phyloP scores from a whole-genome alignment of 2,113 vertebrate genomes.

The Psilopogon haemacephalus region DNA sequence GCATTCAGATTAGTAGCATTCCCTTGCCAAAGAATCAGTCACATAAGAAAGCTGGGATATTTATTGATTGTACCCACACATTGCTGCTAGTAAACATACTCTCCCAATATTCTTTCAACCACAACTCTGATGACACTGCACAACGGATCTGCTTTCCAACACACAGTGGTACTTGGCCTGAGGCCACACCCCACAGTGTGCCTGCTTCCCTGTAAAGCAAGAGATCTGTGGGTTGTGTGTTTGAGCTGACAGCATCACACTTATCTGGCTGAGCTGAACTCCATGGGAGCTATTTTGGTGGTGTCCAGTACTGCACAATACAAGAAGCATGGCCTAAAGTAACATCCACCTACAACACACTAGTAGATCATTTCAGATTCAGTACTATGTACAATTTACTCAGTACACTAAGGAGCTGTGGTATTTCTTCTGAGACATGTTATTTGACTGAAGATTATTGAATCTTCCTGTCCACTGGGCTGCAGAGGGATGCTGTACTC shows the following conservation, averaged over 20 bases:
- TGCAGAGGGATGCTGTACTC: constrained; percentile 28
- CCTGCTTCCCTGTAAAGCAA: background rate
- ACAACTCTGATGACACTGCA: background rate
- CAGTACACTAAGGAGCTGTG: constrained; percentile 52
- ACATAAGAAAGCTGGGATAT: background rate
- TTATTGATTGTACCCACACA: constrained; percentile 71
- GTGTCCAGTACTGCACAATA: constrained; percentile 48
- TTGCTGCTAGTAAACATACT: background rate
- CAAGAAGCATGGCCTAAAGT: constrained; percentile 50
- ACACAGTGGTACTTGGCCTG: accelerated
- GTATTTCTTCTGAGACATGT: constrained; percentile 8
- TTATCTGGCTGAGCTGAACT: constrained; percentile 48
- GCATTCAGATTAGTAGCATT: constrained; percentile 41
- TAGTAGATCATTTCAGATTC: constrained; percentile 62
- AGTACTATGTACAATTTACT: constrained; percentile 62
- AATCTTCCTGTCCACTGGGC: constrained; percentile 45
- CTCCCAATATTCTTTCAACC: background rate
- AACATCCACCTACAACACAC: constrained; percentile 59
- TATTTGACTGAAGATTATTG: constrained; percentile 52
- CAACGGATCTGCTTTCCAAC: background rate
- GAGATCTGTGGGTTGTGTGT: background rate
- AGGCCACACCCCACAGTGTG: background rate
- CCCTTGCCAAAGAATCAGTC: background rate
- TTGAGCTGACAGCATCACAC: background rate
- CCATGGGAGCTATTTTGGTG: constrained; percentile 74